Evolutionary conservation across 2,113 vertebrate genomes (phyloP).

Genomic region (Actinemys pallida): DNA sequence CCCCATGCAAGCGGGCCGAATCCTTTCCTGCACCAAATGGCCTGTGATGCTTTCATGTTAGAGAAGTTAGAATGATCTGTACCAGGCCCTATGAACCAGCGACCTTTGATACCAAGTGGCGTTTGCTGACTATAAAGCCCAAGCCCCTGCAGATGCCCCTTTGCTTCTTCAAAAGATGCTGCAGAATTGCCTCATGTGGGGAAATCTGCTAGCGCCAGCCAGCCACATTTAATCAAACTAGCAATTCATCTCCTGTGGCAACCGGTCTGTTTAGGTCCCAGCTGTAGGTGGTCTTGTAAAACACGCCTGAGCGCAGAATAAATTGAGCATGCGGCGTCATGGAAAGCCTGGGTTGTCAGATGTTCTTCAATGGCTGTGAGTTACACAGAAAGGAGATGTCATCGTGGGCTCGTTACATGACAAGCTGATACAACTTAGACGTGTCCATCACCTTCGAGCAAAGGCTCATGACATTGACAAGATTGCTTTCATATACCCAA

Average conservation of each 20-base stretch:
- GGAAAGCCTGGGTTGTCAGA: fast-evolving
- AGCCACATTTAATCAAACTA: slow-evolving; percentile 13
- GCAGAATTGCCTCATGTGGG: background rate
- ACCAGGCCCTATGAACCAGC: no score
- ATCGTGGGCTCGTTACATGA: slow-evolving; percentile 9
- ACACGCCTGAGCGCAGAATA: background rate
- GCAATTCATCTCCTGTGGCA: slow-evolving; percentile 10
- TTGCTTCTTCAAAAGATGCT: background rate
- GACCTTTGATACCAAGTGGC: background rate
- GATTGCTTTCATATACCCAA: slow-evolving; percentile 51
- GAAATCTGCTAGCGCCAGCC: slow-evolving; percentile 6
- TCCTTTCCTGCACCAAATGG: background rate
- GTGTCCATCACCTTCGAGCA: slow-evolving; percentile 40
- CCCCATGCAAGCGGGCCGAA: background rate
- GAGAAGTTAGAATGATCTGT: background rate
- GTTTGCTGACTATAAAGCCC: background rate
- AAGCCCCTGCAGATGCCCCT: background rate
- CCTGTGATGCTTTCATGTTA: no score
- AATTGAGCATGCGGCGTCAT: background rate
- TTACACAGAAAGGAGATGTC: slow-evolving; percentile 19
- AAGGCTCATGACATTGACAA: slow-evolving; percentile 41
- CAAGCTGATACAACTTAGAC: slow-evolving; percentile 40
- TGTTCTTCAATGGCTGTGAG: background rate
- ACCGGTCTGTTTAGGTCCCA: background rate
- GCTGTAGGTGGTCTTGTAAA: background rate